Evolutionary conservation across 1,140 invertebrate genomes (phyloP).

Genomic region (Phymastichus coffea): DNA sequence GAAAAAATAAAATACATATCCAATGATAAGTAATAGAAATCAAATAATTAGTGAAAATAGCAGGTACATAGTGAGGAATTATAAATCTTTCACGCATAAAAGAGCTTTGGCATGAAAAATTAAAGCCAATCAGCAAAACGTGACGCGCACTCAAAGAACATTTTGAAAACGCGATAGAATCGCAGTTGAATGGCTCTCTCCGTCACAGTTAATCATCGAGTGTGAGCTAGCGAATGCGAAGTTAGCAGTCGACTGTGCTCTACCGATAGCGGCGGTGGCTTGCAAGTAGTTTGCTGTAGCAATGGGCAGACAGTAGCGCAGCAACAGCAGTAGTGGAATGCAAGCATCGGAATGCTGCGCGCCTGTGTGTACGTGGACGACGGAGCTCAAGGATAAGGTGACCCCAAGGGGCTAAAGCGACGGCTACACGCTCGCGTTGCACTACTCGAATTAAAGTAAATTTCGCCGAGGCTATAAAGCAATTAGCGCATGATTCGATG

Average conservation of each 20-base stretch:
- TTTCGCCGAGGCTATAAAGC: conserved; percentile 36
- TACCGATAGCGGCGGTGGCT: neutral
- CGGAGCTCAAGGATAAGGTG: conserved; percentile 12
- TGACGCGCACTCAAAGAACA: too few relatives aligned
- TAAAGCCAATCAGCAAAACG: too few relatives aligned
- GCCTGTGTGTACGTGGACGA: too few relatives aligned
- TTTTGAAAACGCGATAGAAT: too few relatives aligned
- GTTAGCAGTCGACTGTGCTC: neutral
- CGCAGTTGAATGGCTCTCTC: too few relatives aligned
- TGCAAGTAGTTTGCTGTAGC: neutral
- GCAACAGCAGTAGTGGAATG: conserved; percentile 4
- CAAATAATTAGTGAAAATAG: too few relatives aligned
- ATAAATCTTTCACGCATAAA: too few relatives aligned
- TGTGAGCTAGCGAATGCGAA: neutral
- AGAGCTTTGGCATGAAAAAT: too few relatives aligned
- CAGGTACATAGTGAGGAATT: too few relatives aligned
- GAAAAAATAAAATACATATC: too few relatives aligned
- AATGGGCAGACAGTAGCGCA: neutral
- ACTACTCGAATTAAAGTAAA: conserved; percentile 48
- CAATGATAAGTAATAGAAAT: too few relatives aligned
- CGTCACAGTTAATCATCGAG: too few relatives aligned
- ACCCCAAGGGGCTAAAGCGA: conserved; percentile 27
- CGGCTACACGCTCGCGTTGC: conserved; percentile 9
- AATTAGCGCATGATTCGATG: conserved; percentile 49
- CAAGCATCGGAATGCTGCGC: neutral